Percentiles rank a stretch among this genome's conserved stretches.
phyloP scores from a whole-genome alignment of 2,888 invertebrate species.

The Vesta saturnalis region DNA sequence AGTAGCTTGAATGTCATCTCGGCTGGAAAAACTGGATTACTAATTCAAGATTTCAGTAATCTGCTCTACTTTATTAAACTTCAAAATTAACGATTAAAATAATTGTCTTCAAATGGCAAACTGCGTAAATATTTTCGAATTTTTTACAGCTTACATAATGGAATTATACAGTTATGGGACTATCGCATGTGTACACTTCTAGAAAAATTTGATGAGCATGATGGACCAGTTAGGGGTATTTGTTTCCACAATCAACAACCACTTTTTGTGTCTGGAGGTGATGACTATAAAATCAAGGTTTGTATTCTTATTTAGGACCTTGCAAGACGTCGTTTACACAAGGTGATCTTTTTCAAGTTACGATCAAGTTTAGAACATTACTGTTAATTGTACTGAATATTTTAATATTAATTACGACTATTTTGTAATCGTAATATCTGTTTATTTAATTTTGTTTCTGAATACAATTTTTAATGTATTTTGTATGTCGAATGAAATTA shows the following conservation, averaged over 20 bases:
- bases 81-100: not conserved
- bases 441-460: too few relatives aligned
- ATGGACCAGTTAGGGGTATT: conserved; percentile 98
- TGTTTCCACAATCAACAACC: conserved; percentile 99
- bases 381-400: too few relatives aligned
- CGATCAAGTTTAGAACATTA: too few relatives aligned
- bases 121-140: not conserved
- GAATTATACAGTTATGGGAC: conserved; percentile 98
- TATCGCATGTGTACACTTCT: conserved; percentile 99
- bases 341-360: too few relatives aligned
- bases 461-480: too few relatives aligned
- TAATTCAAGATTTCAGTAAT: not conserved
- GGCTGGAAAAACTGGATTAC: conserved; percentile 6
- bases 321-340: too few relatives aligned
- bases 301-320: not conserved
- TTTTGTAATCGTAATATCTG: too few relatives aligned
- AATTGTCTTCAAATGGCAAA: too few relatives aligned
- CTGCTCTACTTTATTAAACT: not conserved
- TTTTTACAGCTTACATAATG: conserved; percentile 90
- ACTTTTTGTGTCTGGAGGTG: conserved; percentile 98
- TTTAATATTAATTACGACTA: too few relatives aligned
- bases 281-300: conserved; percentile 99
- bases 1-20: conserved; percentile 3
- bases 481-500: too few relatives aligned
- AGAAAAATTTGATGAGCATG: conserved; percentile 99